Evolutionary conservation across 2,113 vertebrate species (phyloP), one percentile per base, ranked within the genome.

Genomic region (Ascaphus truei): DNA sequence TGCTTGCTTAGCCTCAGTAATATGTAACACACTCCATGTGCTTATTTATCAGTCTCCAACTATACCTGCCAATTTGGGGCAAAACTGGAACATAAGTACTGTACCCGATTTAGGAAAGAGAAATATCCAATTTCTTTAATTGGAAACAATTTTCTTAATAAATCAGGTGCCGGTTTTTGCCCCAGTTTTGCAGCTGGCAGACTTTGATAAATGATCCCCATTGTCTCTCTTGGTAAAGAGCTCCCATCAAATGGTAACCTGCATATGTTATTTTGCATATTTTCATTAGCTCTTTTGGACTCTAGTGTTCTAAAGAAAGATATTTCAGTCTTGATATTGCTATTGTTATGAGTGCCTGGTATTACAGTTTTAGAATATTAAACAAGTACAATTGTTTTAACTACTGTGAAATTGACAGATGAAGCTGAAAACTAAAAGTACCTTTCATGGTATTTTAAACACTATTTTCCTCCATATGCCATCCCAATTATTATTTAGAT

Each of bases 401-500:
- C 87, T 86, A 89, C 90, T 91, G 82, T 90, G 86, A 90, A 92
- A 91, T 88, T 92, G 88, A 92, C 89, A 90, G 87, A 90, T 90
- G 89, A 92, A 89, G 86, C 87, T 85, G 84, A 90, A 90, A 89
- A 88, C 83, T 81, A 85, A 90, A 91, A 90, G 84, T 84, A 90
- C 87, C 88, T 91, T 93, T 93, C 90, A 91, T 90, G 85, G 89
- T 88, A 91, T 93, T 91, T 93, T 91, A 89, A 92, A 93, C 89
- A 92, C 89, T 89, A 89, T 93, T 93, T 92, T 91, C 92, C 83
- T 93, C 90, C 91, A 92, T 92, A 91, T 92, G 87, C 89, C 89
- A 90, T 91, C 83, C 86, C 90, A 89, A 94, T 96, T 96, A 94
- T 95, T 93, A 95, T 92, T 90, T 88, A 94, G 93, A 96, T 93